Evolutionary conservation across 2,113 vertebrate species (phyloP).

Genomic region (Acrocephalus kingi): DNA sequence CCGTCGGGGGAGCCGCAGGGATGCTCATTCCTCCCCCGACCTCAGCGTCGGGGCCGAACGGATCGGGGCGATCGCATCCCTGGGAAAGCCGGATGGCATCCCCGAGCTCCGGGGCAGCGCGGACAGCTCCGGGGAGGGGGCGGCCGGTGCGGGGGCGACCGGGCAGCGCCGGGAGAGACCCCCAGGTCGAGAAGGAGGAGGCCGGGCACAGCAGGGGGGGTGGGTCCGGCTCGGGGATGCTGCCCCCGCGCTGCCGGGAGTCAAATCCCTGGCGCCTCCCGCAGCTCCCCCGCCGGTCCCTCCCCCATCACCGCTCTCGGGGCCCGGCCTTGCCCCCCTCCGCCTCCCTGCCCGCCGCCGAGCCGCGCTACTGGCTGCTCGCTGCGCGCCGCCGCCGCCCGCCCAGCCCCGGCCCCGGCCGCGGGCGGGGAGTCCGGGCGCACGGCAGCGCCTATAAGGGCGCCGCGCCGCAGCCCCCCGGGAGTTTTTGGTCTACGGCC

Average conservation of each 20-base stretch:
- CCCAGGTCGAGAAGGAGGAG: neutral
- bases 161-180: neutral
- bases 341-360: neutral
- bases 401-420: neutral
- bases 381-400: neutral
- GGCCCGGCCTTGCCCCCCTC: neutral
- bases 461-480: neutral
- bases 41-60: neutral
- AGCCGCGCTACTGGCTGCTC: neutral
- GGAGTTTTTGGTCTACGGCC: neutral
- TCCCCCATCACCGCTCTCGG: neutral
- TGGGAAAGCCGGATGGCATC: neutral
- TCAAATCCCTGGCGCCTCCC: conserved; percentile 23
- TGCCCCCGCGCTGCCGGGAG: neutral
- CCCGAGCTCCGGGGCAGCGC: neutral
- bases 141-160: no score
- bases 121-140: neutral
- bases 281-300: neutral
- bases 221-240: neutral
- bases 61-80: neutral
- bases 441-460: conserved; percentile 11
- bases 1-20: neutral
- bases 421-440: neutral
- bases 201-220: no score
- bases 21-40: neutral